Evolutionary conservation across 2,113 vertebrate genomes (phyloP).

Genomic region (Peromyscus californicus): DNA sequence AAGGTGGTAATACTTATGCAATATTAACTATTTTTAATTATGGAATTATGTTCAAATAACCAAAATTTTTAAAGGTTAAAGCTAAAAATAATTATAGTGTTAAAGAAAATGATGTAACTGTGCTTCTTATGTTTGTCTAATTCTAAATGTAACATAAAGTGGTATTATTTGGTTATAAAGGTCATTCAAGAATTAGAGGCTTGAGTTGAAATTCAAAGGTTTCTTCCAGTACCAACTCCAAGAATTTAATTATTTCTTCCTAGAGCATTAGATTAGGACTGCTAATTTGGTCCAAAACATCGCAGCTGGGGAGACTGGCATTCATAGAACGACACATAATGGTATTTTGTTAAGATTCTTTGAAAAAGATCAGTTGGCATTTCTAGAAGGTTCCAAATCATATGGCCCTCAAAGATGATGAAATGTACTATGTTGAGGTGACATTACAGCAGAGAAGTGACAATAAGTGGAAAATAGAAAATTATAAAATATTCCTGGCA

Average conservation of each 20-base stretch:
- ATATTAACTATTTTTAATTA: neutral
- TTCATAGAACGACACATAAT: neutral
- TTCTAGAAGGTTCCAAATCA: neutral
- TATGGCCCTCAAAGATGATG: neutral
- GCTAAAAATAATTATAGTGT: neutral
- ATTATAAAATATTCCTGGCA: neutral
- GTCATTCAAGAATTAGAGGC: slow-evolving; percentile 48
- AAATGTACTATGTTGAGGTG: neutral
- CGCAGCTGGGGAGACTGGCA: neutral
- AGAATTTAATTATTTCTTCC: slow-evolving; percentile 50
- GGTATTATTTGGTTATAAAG: slow-evolving; percentile 36
- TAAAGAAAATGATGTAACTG: neutral
- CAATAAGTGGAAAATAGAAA: neutral
- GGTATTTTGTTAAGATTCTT: neutral
- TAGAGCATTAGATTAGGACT: neutral
- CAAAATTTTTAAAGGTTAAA: neutral
- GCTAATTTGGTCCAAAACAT: neutral
- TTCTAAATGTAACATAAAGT: slow-evolving; percentile 15
- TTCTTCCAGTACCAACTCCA: neutral
- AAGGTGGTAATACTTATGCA: neutral
- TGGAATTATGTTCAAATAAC: slow-evolving; percentile 9
- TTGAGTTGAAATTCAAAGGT: slow-evolving; percentile 18
- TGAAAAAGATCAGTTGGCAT: neutral
- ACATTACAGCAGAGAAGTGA: neutral
- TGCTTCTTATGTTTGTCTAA: slow-evolving; percentile 3